A percentile compares a stretch with the other conserved stretches of the same genome.
phyloP scores from a whole-genome alignment of 1,140 invertebrate genomes.

The Babylonia areolata region DNA sequence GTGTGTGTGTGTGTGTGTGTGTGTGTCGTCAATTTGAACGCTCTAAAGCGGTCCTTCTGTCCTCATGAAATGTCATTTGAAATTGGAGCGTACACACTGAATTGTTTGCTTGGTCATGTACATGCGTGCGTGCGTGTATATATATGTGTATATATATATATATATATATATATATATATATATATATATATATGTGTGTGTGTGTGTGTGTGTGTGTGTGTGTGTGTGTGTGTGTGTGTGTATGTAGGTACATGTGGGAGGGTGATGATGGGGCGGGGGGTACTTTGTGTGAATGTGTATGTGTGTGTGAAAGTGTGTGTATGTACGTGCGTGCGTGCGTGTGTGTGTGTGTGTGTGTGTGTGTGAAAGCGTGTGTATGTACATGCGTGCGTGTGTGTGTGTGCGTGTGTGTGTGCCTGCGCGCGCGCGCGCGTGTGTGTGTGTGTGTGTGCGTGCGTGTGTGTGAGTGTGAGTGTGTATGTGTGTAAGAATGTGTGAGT shows the following conservation, averaged over 20 bases:
- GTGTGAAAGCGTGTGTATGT: neutral
- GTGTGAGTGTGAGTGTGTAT: neutral
- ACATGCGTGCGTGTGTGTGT: neutral
- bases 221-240: too few relatives aligned
- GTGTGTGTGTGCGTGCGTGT: neutral
- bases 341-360: slow-evolving; percentile 1
- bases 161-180: too few relatives aligned
- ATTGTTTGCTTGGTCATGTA: too few relatives aligned
- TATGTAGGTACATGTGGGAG: too few relatives aligned
- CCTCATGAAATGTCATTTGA: too few relatives aligned
- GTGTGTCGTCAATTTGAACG: neutral
- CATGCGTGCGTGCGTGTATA: too few relatives aligned
- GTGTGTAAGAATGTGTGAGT: slow-evolving; percentile 3
- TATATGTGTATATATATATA: too few relatives aligned
- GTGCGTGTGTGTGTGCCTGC: neutral
- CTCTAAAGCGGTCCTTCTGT: neutral
- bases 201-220: too few relatives aligned
- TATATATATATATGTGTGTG: too few relatives aligned
- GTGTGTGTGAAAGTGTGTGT: neutral
- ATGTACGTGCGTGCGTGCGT: neutral
- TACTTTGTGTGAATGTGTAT: too few relatives aligned
- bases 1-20: slow-evolving; percentile 6
- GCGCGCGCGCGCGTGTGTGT: neutral
- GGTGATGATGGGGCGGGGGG: too few relatives aligned
- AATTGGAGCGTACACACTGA: too few relatives aligned